Conservation (phyloP, 1,140 invertebrate genomes). For the Drosophila rufa region DNA sequence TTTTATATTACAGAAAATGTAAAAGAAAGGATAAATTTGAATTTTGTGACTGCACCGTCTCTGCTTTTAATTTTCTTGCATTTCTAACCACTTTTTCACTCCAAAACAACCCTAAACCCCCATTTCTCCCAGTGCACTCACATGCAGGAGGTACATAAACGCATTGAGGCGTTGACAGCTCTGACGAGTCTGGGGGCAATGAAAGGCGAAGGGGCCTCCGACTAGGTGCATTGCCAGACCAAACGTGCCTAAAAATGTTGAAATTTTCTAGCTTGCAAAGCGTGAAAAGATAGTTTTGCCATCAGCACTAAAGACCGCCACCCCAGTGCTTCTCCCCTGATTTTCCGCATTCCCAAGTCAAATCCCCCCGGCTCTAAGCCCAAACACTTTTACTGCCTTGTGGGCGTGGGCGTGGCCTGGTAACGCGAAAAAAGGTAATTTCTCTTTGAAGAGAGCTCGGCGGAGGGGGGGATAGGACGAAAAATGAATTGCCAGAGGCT, state of each 20-base stretch:
- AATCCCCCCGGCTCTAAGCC: conserved; percentile 10
- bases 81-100: too few species aligned
- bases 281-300: conserved; percentile 70
- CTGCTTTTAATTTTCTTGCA: neutral
- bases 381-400: conserved; percentile 32
- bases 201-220: neutral
- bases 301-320: conserved; percentile 33
- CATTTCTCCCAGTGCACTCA: conserved; percentile 14
- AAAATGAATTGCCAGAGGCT: conserved; percentile 66
- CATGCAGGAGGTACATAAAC: conserved; percentile 49
- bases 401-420: conserved; percentile 61
- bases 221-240: conserved; percentile 14
- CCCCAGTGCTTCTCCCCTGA: neutral
- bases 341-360: conserved; percentile 26
- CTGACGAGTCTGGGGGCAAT: conserved; percentile 38
- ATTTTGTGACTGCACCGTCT: neutral
- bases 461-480: conserved; percentile 19
- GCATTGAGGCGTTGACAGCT: conserved; percentile 54
- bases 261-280: conserved; percentile 71
- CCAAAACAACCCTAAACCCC: neutral
- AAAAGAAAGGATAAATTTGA: too few species aligned
- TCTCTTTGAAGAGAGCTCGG: conserved; percentile 58
- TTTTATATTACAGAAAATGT: neutral
- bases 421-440: conserved; percentile 71
- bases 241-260: conserved; percentile 77